Conservation (phyloP, 1,140 invertebrate genomes). For the Heliconius hewitsoni region DNA sequence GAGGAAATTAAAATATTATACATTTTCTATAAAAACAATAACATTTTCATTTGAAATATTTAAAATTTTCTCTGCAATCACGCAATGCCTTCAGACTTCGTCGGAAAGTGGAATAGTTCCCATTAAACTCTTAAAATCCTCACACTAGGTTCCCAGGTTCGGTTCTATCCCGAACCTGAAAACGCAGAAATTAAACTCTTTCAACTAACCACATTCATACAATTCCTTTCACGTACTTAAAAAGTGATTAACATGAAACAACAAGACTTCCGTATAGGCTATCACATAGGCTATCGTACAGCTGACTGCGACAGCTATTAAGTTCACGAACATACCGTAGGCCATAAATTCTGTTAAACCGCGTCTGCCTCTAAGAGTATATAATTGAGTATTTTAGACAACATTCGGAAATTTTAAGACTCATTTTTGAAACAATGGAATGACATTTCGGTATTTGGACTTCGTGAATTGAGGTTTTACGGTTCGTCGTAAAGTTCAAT, state of each 20-base stretch:
- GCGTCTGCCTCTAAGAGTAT: not conserved
- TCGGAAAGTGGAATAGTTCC: too few species aligned
- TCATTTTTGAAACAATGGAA: not conserved
- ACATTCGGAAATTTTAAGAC: not conserved
- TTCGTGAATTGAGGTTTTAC: conserved; percentile 5
- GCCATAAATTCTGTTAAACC: conserved; percentile 7
- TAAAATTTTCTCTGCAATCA: too few species aligned
- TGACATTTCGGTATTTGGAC: not conserved
- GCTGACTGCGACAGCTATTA: conserved; percentile 18
- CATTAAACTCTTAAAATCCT: too few species aligned
- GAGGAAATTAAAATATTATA: not conserved
- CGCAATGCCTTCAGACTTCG: too few species aligned
- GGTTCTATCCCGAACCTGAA: too few species aligned
- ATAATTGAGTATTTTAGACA: not conserved
- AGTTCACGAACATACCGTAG: conserved; percentile 4
- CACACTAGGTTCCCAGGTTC: not conserved
- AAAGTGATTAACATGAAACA: not conserved
- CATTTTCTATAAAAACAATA: not conserved
- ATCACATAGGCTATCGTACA: not conserved
- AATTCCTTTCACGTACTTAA: not conserved
- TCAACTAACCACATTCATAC: too few species aligned
- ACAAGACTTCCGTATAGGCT: not conserved
- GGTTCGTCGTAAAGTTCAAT: conserved; percentile 5
- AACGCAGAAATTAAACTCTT: too few species aligned
- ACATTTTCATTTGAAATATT: too few species aligned